Evolutionary conservation across 2,113 vertebrate species (phyloP).

Genomic region (Calypte anna): DNA sequence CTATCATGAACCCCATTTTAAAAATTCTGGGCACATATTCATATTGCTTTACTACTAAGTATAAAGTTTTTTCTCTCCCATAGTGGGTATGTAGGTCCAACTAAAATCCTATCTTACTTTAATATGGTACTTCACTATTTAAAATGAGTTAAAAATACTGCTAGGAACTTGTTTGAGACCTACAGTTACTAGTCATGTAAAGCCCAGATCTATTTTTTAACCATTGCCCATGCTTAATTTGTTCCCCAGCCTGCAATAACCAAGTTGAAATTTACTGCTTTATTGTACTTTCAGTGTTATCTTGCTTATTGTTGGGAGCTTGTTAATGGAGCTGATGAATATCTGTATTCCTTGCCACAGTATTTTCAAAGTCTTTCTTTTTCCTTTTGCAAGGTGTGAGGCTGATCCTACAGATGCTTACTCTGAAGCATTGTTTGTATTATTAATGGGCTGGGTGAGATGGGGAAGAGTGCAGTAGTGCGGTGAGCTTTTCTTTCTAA

Average conservation of each 20-base stretch:
- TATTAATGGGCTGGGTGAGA: neutral
- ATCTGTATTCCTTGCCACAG: neutral
- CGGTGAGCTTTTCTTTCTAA: neutral
- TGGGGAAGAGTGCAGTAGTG: neutral
- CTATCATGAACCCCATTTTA: neutral
- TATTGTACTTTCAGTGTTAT: neutral
- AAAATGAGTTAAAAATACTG: neutral
- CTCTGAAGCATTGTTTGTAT: neutral
- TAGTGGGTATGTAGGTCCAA: fast-evolving
- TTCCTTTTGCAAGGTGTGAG: neutral
- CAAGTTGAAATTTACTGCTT: neutral
- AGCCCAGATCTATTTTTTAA: neutral
- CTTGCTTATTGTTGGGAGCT: neutral
- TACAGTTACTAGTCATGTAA: neutral
- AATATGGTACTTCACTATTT: neutral
- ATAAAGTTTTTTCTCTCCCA: neutral
- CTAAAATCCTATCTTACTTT: neutral
- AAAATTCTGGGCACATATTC: neutral
- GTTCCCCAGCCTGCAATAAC: neutral
- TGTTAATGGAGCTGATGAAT: neutral
- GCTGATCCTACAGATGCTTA: neutral
- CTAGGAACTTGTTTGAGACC: neutral
- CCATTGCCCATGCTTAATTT: neutral
- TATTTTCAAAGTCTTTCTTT: neutral
- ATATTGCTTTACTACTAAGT: neutral